A percentile compares a stretch with the other conserved stretches of the same genome.
phyloP scores from a whole-genome alignment of 2,113 vertebrate genomes.

The western clawed frog (Xenopus tropicalis) region DNA sequence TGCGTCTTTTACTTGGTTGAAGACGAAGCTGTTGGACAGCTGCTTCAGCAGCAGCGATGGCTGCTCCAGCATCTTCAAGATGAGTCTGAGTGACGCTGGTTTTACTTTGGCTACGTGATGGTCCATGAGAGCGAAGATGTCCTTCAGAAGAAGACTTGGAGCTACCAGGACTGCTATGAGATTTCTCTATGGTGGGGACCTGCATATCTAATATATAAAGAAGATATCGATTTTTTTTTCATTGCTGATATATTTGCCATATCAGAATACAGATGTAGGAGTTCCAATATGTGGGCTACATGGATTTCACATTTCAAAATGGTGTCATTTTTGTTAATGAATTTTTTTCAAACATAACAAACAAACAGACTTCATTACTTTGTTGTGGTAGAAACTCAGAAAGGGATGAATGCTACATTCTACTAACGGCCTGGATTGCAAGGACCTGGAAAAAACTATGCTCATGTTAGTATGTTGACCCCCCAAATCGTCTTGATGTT shows the following conservation, averaged over 20 bases:
- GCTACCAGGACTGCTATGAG: conserved; percentile 95
- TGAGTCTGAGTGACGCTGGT: conserved; percentile 96
- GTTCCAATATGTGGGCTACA: no score
- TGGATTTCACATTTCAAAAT: no score
- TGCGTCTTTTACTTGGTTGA: conserved; percentile 98
- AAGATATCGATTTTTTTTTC: conserved; percentile 3
- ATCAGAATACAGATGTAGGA: conserved; percentile 8
- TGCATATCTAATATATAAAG: conserved; percentile 79
- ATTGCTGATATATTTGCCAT: no score
- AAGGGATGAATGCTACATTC: no score
- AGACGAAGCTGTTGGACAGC: conserved; percentile 94
- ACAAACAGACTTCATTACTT: no score
- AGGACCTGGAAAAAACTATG: no score
- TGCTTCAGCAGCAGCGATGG: conserved; percentile 94
- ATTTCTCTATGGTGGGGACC: conserved; percentile 94
- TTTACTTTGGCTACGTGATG: conserved; percentile 97
- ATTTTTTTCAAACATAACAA: no score
- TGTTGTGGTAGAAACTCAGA: no score
- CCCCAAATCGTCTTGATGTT: no score
- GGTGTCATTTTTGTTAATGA: no score
- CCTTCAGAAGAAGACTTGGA: conserved; percentile 98
- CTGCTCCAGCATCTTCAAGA: conserved; percentile 93
- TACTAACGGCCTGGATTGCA: no score
- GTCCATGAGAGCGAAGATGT: conserved; percentile 92
- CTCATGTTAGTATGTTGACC: no score